phyloP scores from a whole-genome alignment of 2,888 invertebrate genomes.

The Lasioglossum pauxillum region DNA sequence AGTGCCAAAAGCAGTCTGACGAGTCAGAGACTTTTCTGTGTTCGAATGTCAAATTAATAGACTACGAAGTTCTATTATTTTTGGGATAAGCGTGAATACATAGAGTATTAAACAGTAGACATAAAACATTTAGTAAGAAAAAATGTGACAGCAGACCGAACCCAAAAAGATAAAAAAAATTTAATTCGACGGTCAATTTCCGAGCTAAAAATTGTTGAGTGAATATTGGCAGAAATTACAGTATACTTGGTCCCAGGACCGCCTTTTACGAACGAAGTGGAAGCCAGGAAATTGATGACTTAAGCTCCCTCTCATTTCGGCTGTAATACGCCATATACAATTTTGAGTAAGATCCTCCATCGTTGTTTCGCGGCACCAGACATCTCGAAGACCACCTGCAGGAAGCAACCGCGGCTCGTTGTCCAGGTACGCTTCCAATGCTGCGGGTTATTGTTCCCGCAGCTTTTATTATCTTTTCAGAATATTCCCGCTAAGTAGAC shows the following conservation, averaged over 20 bases:
- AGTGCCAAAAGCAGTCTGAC: not conserved
- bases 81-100: too few species aligned
- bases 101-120: not conserved
- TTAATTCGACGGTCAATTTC: not conserved
- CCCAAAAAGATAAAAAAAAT: not conserved
- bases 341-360: not conserved
- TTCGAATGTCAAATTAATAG: not conserved
- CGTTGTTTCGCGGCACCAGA: not conserved
- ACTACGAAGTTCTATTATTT: not conserved
- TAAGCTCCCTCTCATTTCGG: not conserved
- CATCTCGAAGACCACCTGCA: not conserved
- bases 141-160: not conserved
- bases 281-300: not conserved
- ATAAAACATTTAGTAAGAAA: not conserved
- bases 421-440: not conserved
- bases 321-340: not conserved
- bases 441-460: constrained; percentile 1
- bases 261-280: not conserved
- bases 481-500: constrained; percentile 7
- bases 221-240: not conserved
- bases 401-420: not conserved
- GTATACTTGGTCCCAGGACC: not conserved
- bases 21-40: not conserved
- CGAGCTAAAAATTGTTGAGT: not conserved
- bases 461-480: constrained; percentile 1